These are phyloP conservation scores for Dione vanillae DNA, from an alignment of 2,888 invertebrate genomes.

Conservation along the genomic window DNA sequence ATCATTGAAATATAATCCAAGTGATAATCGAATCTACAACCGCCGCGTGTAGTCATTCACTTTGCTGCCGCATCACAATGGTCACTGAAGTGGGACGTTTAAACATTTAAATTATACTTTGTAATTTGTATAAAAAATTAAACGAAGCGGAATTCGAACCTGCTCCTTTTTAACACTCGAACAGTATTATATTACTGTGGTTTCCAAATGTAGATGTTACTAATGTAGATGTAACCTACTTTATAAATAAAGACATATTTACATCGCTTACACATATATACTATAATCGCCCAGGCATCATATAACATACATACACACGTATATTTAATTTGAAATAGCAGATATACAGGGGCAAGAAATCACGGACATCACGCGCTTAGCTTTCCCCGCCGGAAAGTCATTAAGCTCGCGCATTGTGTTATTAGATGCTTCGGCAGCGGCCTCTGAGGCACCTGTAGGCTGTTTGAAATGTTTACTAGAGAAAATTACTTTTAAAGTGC, in stretches of 20 bases:
- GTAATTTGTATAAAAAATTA: too few relatives aligned
- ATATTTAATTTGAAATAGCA: constrained; percentile 3
- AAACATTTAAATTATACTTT: too few relatives aligned
- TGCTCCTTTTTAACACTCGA: too few relatives aligned
- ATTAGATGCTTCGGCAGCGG: constrained; percentile 33
- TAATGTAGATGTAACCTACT: too few relatives aligned
- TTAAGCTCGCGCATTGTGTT: constrained; percentile 41
- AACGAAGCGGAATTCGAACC: too few relatives aligned
- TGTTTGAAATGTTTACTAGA: constrained; percentile 7
- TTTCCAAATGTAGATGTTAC: not conserved
- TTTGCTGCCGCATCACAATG: too few relatives aligned
- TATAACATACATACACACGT: not conserved
- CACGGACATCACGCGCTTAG: constrained; percentile 26
- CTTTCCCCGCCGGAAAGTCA: constrained; percentile 44
- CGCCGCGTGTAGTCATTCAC: too few relatives aligned
- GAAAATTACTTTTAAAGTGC: constrained; percentile 26
- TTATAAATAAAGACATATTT: not conserved
- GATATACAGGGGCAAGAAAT: constrained; percentile 23
- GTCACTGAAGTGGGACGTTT: too few relatives aligned
- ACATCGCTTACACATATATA: not conserved
- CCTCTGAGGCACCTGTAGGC: constrained; percentile 25
- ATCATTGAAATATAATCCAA: too few relatives aligned
- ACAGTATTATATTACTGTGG: not conserved
- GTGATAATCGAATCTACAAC: too few relatives aligned
- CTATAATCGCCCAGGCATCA: not conserved